These are phyloP conservation scores for Tinamus guttatus DNA, from an alignment of 2,113 vertebrate species.

Conservation along the genomic window DNA sequence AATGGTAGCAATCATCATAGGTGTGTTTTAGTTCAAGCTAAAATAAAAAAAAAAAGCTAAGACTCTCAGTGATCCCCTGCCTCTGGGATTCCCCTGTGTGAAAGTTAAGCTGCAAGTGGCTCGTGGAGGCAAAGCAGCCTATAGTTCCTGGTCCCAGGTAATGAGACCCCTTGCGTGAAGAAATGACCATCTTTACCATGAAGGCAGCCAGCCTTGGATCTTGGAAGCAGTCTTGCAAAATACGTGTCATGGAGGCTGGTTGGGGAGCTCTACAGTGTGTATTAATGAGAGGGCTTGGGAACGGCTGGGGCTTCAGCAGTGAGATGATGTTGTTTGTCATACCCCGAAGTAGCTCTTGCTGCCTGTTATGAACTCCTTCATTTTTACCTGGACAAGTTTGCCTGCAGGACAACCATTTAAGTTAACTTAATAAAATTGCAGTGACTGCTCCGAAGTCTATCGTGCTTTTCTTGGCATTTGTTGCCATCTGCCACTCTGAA, in stretches of 20 bases:
- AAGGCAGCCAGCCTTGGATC: background rate
- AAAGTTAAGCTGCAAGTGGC: background rate
- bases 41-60: background rate
- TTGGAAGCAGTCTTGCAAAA: background rate
- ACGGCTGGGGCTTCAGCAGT: background rate
- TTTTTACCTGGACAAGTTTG: background rate
- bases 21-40: background rate
- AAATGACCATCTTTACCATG: background rate
- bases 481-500: background rate
- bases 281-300: background rate
- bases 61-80: background rate
- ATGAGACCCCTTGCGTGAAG: background rate
- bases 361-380: background rate
- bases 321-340: background rate
- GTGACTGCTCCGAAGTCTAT: background rate
- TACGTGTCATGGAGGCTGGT: background rate
- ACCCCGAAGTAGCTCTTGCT: background rate
- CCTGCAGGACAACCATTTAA: background rate
- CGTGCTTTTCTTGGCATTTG: background rate
- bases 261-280: background rate
- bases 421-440: background rate
- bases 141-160: background rate
- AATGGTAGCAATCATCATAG: background rate
- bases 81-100: background rate
- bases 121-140: too few relatives aligned